Conservation (phyloP, 2,797 vertebrate species). For the Gymnocypris eckloni region DNA sequence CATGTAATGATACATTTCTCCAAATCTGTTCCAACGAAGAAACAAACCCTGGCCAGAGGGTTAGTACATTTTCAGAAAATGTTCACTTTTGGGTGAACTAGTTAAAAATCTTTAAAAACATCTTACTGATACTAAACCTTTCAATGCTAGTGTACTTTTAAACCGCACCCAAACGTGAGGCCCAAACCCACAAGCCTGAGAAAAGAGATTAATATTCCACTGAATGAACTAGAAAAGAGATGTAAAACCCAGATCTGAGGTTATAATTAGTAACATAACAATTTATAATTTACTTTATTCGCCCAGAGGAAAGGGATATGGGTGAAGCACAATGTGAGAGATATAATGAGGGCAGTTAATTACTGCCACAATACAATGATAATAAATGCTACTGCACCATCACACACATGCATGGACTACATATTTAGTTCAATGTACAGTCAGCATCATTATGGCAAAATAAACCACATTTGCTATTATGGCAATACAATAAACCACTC, state of each 20-base stretch:
- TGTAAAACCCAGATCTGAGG: neutral
- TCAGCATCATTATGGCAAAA: neutral
- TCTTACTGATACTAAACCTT: neutral
- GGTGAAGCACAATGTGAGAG: neutral
- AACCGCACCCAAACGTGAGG: neutral
- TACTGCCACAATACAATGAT: conserved; percentile 8
- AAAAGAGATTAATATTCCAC: conserved; percentile 9
- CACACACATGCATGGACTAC: neutral
- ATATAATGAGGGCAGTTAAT: conserved; percentile 34
- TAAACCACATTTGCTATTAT: neutral
- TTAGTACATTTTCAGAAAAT: too few species aligned
- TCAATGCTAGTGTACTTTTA: neutral
- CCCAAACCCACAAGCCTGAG: neutral
- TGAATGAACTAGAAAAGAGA: conserved; percentile 12
- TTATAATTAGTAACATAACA: conserved; percentile 36
- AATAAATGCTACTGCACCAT: neutral
- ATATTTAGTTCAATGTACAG: neutral
- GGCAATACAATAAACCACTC: neutral
- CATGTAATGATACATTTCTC: neutral
- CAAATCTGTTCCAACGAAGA: neutral
- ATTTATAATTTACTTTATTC: conserved; percentile 18
- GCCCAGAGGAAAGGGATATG: conserved; percentile 2
- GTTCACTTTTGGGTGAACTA: neutral
- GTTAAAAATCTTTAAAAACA: too few species aligned
- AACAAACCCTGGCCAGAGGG: neutral